A percentile compares a stretch with the other conserved stretches of the same genome.
These are phyloP conservation scores for Tenodera sinensis DNA, from an alignment of 2,888 invertebrate species.

Conservation along the genomic window DNA sequence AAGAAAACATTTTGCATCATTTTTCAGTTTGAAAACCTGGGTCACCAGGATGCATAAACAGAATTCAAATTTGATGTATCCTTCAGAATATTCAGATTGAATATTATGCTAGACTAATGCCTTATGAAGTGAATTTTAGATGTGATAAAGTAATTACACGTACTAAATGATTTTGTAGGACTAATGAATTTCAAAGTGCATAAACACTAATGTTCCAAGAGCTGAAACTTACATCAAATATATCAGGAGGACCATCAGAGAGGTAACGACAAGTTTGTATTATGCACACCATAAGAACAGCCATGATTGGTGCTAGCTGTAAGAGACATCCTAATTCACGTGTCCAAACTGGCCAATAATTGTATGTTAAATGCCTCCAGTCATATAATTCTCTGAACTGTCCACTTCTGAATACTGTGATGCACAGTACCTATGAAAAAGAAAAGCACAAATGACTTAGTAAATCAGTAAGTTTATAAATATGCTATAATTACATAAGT, in stretches of 20 bases:
- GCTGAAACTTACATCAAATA: constrained; percentile 71
- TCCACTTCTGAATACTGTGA: constrained; percentile 69
- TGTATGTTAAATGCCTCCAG: constrained; percentile 58
- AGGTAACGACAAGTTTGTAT: constrained; percentile 74
- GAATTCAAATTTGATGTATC: no score
- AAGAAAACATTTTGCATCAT: no score
- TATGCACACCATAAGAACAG: constrained; percentile 69
- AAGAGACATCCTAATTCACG: constrained; percentile 71
- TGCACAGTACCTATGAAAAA: constrained; percentile 54
- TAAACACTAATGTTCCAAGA: not conserved
- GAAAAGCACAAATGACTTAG: not conserved
- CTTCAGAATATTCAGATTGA: no score
- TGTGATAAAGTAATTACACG: no score
- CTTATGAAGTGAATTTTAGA: no score
- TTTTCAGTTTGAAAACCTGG: no score
- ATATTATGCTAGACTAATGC: no score
- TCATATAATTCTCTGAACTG: constrained; percentile 63
- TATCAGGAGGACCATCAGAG: constrained; percentile 75
- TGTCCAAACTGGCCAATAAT: constrained; percentile 79
- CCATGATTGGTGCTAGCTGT: constrained; percentile 72
- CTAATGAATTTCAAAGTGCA: not conserved
- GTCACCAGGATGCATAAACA: no score
- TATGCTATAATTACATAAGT: no score
- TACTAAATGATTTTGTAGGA: no score
- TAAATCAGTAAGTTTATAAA: no score